Conservation (phyloP, 2,888 invertebrate genomes). For the Epistrophe grossulariae region DNA sequence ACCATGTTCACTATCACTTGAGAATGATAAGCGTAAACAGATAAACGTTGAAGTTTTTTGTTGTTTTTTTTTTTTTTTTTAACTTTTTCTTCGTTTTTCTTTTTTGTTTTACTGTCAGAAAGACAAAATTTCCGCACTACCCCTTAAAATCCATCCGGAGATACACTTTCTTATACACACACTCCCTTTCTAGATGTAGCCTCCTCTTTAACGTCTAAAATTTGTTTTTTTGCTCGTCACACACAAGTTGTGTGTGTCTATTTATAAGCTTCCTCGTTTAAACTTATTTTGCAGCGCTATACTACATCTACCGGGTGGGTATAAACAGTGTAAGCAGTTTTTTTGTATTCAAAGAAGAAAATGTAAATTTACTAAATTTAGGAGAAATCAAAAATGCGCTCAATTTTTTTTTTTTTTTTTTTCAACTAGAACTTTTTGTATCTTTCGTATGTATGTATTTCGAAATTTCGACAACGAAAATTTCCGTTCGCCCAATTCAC, state of each 20-base stretch:
- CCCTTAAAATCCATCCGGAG: conserved; percentile 24
- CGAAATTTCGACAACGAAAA: conserved; percentile 30
- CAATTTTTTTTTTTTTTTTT: conserved; percentile 3
- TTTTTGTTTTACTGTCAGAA: conserved; percentile 6
- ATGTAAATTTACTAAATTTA: conserved; percentile 65
- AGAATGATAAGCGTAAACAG: conserved; percentile 57
- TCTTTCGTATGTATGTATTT: neutral
- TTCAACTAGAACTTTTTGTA: conserved; percentile 35
- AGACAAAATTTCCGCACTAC: neutral
- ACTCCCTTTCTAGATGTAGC: neutral
- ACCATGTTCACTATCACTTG: conserved; percentile 29
- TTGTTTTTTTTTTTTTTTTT: too few relatives aligned
- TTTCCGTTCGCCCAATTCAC: conserved; percentile 49
- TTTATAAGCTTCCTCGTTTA: conserved; percentile 26
- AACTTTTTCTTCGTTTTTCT: conserved; percentile 3
- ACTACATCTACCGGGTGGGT: conserved; percentile 6
- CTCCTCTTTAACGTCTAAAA: neutral
- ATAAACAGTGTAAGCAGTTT: neutral
- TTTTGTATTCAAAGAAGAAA: conserved; percentile 6
- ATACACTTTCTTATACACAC: neutral
- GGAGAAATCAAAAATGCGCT: conserved; percentile 47
- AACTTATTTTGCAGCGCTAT: conserved; percentile 5
- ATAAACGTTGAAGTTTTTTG: conserved; percentile 50
- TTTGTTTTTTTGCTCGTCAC: neutral
- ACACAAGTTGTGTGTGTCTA: conserved; percentile 36